Percentiles rank a stretch among this genome's conserved stretches.
Evolutionary conservation across 1,140 invertebrate genomes (phyloP).

Genomic region (Portunus trituberculatus): DNA sequence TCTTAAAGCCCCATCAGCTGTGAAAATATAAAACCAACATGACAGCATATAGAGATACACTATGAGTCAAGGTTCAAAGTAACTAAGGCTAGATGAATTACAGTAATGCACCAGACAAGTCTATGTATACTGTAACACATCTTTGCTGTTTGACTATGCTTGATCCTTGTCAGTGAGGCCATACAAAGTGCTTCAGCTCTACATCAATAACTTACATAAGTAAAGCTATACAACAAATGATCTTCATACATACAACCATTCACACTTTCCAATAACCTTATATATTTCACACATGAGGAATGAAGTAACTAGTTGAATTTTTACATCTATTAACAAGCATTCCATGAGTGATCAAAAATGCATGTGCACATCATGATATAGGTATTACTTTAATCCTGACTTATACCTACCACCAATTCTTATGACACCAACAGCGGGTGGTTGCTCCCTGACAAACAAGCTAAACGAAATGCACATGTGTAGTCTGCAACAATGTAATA

Average conservation of each 20-base stretch:
- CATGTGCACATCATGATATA: background rate
- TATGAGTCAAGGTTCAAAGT: too few relatives aligned
- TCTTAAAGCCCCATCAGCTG: too few relatives aligned
- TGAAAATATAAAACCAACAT: too few relatives aligned
- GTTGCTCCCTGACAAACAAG: conserved; percentile 47
- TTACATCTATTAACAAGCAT: conserved; percentile 59
- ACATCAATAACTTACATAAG: conserved; percentile 59
- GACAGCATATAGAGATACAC: too few relatives aligned
- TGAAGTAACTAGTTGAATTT: conserved; percentile 61
- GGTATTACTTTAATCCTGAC: conserved; percentile 30
- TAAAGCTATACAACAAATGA: conserved; percentile 58
- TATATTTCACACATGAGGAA: conserved; percentile 64
- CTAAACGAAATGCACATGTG: conserved; percentile 36
- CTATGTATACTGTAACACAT: too few relatives aligned
- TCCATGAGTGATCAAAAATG: conserved; percentile 41
- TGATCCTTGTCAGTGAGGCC: too few relatives aligned
- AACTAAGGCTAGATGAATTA: too few relatives aligned
- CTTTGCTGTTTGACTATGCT: too few relatives aligned
- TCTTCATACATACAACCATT: conserved; percentile 35
- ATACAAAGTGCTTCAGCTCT: background rate
- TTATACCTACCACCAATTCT: conserved; percentile 43
- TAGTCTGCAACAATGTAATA: background rate
- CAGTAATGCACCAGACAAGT: too few relatives aligned
- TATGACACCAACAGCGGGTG: conserved; percentile 10
- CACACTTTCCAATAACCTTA: conserved; percentile 48